Percentiles rank a stretch among this genome's conserved stretches.
phyloP scores from a whole-genome alignment of 1,140 invertebrate genomes.

The Bombus fervidus region DNA sequence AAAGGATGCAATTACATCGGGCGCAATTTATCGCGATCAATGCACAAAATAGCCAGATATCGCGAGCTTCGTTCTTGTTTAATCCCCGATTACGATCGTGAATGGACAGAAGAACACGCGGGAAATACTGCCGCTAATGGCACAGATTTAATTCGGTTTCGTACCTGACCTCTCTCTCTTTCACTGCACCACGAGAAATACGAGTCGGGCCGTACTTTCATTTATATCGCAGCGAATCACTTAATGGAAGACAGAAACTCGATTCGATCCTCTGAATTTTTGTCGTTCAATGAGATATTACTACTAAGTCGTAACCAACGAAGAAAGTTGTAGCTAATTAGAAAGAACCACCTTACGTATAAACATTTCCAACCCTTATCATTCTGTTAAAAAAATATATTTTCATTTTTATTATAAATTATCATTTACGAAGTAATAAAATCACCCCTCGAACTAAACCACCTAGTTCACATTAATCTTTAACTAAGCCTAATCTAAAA shows the following conservation, averaged over 20 bases:
- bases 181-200: neutral
- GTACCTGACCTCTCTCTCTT: conserved; percentile 13
- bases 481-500: neutral
- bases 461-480: neutral
- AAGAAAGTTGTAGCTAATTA: neutral
- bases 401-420: neutral
- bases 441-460: neutral
- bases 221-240: conserved; percentile 39
- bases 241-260: neutral
- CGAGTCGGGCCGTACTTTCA: conserved; percentile 2
- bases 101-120: conserved; percentile 35
- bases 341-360: neutral
- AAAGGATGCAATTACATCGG: conserved; percentile 36
- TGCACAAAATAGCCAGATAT: conserved; percentile 40
- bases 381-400: too few species aligned
- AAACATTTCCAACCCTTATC: too few species aligned
- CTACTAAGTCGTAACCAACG: neutral
- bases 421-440: neutral
- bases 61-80: conserved; percentile 49
- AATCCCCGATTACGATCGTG: conserved; percentile 50
- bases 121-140: conserved; percentile 43
- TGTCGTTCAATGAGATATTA: neutral
- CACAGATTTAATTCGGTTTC: conserved; percentile 43
- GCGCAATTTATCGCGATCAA: conserved; percentile 62
- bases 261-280: neutral